These are phyloP conservation scores for Crossocerus cetratus DNA, from an alignment of 2,888 invertebrate genomes.

Conservation along the genomic window DNA sequence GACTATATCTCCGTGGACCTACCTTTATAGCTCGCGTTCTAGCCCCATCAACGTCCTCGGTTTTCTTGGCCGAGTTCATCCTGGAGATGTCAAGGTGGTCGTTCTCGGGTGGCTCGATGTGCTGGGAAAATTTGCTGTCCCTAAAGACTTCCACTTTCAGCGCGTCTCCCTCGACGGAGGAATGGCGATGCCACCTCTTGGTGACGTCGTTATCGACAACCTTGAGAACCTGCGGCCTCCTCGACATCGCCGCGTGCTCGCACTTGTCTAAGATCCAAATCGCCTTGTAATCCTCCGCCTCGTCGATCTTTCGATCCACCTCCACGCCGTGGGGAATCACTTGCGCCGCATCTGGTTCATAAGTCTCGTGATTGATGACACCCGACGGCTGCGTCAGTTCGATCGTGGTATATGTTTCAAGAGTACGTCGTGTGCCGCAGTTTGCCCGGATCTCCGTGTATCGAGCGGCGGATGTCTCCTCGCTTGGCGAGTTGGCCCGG, in stretches of 20 bases:
- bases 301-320: conserved; percentile 54
- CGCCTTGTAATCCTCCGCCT: conserved; percentile 69
- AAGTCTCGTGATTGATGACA: conserved; percentile 13
- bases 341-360: conserved; percentile 45
- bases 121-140: conserved; percentile 1
- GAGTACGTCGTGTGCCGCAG: too few species aligned
- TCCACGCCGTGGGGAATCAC: conserved; percentile 33
- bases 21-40: conserved; percentile 26
- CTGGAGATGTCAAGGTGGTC: conserved; percentile 1
- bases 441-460: neutral
- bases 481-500: neutral
- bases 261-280: conserved; percentile 68
- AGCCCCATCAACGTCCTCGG: neutral
- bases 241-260: conserved; percentile 72
- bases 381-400: conserved; percentile 2
- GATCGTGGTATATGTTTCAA: neutral
- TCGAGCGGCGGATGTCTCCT: conserved; percentile 1
- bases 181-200: conserved; percentile 52
- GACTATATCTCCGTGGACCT: conserved; percentile 1
- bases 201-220: conserved; percentile 74
- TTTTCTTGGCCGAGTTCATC: conserved; percentile 12
- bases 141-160: conserved; percentile 29
- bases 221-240: conserved; percentile 73
- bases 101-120: conserved; percentile 1
- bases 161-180: conserved; percentile 45